Evolutionary conservation across 2,113 vertebrate genomes (phyloP).

Genomic region (Corvus moneduloides): DNA sequence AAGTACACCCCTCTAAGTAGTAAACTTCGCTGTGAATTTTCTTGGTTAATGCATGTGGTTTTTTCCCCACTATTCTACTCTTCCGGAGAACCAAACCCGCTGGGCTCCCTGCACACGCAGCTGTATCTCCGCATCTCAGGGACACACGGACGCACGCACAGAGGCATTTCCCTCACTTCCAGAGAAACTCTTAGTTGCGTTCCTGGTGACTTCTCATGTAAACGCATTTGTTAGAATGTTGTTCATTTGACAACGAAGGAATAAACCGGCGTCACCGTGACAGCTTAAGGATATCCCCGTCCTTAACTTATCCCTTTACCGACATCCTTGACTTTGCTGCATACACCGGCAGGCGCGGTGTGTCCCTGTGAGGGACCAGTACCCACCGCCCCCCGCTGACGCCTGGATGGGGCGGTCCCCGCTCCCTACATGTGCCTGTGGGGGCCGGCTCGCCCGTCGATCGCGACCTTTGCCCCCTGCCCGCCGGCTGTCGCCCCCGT

Average conservation of each 20-base stretch:
- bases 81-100: not conserved
- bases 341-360: rapidly evolving
- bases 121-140: not conserved
- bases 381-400: not conserved
- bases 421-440: not conserved
- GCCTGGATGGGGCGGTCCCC: not conserved
- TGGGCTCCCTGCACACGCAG: rapidly evolving
- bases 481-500: not conserved
- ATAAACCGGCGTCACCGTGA: not conserved
- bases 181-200: not conserved
- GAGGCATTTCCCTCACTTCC: too few relatives aligned
- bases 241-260: not conserved
- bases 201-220: not conserved
- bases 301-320: not conserved
- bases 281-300: not conserved
- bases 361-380: not conserved
- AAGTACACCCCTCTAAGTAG: not conserved
- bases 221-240: too few relatives aligned
- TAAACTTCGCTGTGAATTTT: not conserved
- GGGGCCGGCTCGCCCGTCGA: not conserved
- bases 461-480: not conserved
- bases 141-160: rapidly evolving
- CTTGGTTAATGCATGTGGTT: not conserved
- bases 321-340: not conserved
- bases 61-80: not conserved